Conservation (phyloP, 2,113 vertebrate genomes). For the Eidolon helvum region DNA sequence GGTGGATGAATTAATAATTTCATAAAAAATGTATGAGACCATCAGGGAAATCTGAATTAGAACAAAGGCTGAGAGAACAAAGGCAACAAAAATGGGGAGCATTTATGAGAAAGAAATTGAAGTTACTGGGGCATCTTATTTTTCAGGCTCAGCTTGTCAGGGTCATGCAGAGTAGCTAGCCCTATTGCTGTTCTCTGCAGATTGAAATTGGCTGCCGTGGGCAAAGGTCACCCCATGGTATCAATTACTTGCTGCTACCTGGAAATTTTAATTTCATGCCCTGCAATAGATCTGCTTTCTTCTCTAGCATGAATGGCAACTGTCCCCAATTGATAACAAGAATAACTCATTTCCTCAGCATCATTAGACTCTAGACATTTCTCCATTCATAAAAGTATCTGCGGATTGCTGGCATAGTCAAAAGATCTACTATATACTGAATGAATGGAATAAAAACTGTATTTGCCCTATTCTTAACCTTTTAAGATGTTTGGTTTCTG, state of each 20-base stretch:
- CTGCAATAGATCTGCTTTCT: conserved; percentile 80
- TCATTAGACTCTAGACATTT: conserved; percentile 68
- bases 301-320: conserved; percentile 77
- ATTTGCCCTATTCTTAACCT: conserved; percentile 39
- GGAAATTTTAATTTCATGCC: conserved; percentile 86
- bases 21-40: conserved; percentile 61
- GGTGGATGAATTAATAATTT: conserved; percentile 45
- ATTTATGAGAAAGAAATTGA: background rate
- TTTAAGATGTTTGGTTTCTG: conserved; percentile 58
- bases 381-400: conserved; percentile 58
- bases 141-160: background rate
- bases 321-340: conserved; percentile 73
- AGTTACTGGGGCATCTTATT: background rate
- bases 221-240: conserved; percentile 79
- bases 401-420: background rate
- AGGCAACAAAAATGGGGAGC: background rate
- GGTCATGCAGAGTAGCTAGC: conserved; percentile 24
- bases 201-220: conserved; percentile 68
- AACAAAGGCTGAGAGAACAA: conserved; percentile 38
- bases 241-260: conserved; percentile 85
- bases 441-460: conserved; percentile 38
- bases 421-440: background rate
- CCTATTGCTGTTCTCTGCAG: background rate
- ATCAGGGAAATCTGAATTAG: conserved; percentile 28
- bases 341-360: conserved; percentile 69